Conservation (phyloP, 1,140 invertebrate genomes). For the Megalopta genalis region DNA sequence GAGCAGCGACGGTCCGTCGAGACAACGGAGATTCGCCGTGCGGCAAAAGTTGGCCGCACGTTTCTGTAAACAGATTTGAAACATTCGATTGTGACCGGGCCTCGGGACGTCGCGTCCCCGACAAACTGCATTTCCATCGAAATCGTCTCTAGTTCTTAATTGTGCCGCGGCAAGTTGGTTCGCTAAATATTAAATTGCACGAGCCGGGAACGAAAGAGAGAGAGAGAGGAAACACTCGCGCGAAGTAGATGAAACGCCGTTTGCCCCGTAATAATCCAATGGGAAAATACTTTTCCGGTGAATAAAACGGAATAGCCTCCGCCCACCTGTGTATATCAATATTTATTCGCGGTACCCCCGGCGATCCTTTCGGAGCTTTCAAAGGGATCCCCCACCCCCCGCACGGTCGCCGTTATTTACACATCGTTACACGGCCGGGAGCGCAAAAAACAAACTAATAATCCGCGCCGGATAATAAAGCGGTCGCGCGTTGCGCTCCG, state of each 20-base stretch:
- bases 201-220: no score
- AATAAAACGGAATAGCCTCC: slow-evolving; percentile 23
- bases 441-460: slow-evolving; percentile 30
- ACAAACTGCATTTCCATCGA: neutral
- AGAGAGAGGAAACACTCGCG: neutral
- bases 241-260: neutral
- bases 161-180: neutral
- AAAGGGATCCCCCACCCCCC: neutral
- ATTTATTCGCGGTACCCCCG: slow-evolving; percentile 21
- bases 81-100: no score
- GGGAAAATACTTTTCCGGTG: neutral
- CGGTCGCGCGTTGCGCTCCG: neutral
- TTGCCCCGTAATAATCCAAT: neutral
- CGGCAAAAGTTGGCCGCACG: no score
- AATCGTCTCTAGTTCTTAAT: neutral
- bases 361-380: slow-evolving; percentile 9
- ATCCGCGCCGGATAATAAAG: slow-evolving; percentile 22
- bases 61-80: no score
- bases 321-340: slow-evolving; percentile 24
- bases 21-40: no score
- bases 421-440: neutral
- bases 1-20: no score
- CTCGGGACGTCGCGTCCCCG: neutral
- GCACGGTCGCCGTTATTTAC: slow-evolving; percentile 14
- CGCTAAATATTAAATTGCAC: neutral